Conservation (phyloP, 2,797 vertebrate genomes). For the Stomatorhinus walkeri region DNA sequence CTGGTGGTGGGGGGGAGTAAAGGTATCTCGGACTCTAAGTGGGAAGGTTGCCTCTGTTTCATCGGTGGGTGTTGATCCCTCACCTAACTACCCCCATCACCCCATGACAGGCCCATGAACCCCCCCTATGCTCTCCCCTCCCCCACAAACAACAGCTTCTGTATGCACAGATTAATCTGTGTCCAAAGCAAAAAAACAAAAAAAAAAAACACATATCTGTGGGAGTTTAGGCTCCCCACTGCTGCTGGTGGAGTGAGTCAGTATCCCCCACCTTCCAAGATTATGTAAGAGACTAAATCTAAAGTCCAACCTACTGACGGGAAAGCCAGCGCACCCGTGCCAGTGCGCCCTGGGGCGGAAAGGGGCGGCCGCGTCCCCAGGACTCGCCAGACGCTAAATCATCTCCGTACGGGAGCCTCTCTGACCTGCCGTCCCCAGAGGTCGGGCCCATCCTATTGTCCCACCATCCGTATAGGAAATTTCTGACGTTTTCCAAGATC, state of each 20-base stretch:
- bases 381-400: neutral
- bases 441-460: neutral
- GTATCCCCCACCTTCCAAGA: neutral
- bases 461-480: neutral
- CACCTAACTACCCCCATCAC: neutral
- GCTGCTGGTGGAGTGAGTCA: slow-evolving; percentile 6
- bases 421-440: neutral
- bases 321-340: neutral
- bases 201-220: neutral
- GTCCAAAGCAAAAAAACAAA: neutral
- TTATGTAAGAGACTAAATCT: neutral
- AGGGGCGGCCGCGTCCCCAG: neutral
- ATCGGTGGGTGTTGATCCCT: neutral
- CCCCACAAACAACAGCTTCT: neutral
- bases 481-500: neutral
- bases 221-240: neutral
- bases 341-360: neutral
- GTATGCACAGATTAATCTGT: slow-evolving; percentile 2
- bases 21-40: neutral
- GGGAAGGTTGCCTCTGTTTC: neutral
- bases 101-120: neutral
- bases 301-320: neutral
- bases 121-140: no score
- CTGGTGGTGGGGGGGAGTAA: neutral
- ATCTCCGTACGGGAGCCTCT: neutral